Evolutionary conservation across 2,797 vertebrate species (phyloP).

Genomic region (Dromococcyx pavoninus): DNA sequence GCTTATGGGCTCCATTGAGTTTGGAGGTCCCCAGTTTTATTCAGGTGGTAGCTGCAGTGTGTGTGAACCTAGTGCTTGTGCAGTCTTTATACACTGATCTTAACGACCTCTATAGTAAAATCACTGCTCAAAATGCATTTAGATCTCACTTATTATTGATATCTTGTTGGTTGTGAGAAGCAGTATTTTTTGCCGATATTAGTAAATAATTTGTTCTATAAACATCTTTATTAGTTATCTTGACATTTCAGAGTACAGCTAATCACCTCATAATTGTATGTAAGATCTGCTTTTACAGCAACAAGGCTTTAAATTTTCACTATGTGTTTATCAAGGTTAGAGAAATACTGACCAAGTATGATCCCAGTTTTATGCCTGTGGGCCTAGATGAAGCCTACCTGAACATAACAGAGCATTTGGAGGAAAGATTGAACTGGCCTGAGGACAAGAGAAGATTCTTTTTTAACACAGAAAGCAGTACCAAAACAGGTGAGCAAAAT

Average conservation of each 20-base stretch:
- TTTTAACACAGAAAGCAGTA: slow-evolving; percentile 28
- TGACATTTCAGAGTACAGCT: slow-evolving; percentile 13
- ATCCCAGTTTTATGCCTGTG: slow-evolving; percentile 89
- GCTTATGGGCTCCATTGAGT: neutral
- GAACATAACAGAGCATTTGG: slow-evolving; percentile 92
- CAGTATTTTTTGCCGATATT: neutral
- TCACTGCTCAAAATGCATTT: neutral
- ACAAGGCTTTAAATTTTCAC: slow-evolving; percentile 21
- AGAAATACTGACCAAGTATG: slow-evolving; percentile 90
- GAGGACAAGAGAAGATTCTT: slow-evolving; percentile 83
- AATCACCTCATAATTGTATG: neutral
- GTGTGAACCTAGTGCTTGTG: neutral
- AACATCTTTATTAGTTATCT: slow-evolving; percentile 9
- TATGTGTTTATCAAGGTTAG: slow-evolving; percentile 82
- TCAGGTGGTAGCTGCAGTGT: neutral
- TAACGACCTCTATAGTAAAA: neutral
- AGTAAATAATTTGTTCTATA: slow-evolving; percentile 39
- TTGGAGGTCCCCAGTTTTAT: neutral
- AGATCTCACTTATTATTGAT: neutral
- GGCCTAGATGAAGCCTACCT: slow-evolving; percentile 98
- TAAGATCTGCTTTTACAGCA: slow-evolving; percentile 10
- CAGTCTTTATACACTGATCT: neutral
- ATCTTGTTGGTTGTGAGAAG: neutral
- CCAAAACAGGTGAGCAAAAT: slow-evolving; percentile 67
- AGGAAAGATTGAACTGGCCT: slow-evolving; percentile 86